Evolutionary conservation across 2,797 vertebrate species (phyloP).

Genomic region (Accipiter badius): DNA sequence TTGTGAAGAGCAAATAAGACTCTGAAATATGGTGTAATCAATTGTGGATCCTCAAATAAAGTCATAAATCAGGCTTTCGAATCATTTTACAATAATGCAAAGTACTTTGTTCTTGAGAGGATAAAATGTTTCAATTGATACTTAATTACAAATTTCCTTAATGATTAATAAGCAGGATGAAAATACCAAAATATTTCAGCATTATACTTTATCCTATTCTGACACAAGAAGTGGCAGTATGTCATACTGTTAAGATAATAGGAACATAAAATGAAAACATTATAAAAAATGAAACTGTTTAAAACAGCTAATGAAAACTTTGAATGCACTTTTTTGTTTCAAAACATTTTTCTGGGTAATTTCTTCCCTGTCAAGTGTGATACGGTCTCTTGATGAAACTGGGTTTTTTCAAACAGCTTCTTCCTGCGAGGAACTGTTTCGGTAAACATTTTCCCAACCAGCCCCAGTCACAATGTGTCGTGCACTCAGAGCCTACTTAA

Average conservation of each 20-base stretch:
- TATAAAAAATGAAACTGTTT: background rate
- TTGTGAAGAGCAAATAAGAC: background rate
- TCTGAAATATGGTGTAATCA: no score
- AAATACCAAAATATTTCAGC: background rate
- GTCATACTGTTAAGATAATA: rapidly evolving
- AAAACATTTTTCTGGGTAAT: rapidly evolving
- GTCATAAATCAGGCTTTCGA: background rate
- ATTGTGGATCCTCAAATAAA: background rate
- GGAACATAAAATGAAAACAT: background rate
- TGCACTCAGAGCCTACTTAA: background rate
- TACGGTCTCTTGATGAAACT: rapidly evolving
- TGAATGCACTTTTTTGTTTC: background rate
- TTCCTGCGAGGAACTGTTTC: background rate
- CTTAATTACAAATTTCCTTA: background rate
- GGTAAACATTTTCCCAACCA: background rate
- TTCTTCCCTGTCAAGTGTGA: background rate
- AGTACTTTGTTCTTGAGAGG: background rate
- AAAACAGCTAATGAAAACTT: background rate
- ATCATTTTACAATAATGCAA: background rate
- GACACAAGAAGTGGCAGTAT: background rate
- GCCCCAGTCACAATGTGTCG: background rate
- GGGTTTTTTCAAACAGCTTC: background rate
- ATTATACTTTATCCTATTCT: background rate
- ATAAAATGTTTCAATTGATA: background rate
- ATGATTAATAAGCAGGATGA: background rate